Conservation (phyloP, 2,888 invertebrate genomes). For the Prosopocoilus inquinatus region DNA sequence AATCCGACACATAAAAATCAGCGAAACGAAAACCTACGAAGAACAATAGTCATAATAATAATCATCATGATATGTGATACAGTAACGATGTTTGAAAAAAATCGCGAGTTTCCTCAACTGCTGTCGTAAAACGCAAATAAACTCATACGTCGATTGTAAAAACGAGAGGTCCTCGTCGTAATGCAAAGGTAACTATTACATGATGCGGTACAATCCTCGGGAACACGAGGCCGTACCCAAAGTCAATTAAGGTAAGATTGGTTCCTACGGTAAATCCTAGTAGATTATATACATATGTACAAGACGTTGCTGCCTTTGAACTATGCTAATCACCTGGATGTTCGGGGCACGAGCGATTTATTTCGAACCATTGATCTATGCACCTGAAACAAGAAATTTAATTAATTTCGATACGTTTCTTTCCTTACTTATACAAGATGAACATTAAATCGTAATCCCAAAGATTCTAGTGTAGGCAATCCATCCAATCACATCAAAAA, state of each 20-base stretch:
- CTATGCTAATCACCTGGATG: conserved; percentile 88
- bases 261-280: conserved; percentile 35
- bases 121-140: too few relatives aligned
- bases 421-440: too few relatives aligned
- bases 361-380: conserved; percentile 99
- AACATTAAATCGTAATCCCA: too few relatives aligned
- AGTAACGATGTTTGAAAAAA: too few relatives aligned
- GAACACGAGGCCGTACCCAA: background rate
- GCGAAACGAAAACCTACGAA: background rate
- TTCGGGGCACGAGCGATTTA: conserved; percentile 98
- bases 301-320: conserved; percentile 21
- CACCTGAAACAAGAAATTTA: conserved; percentile 73
- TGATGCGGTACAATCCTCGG: background rate
- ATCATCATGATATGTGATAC: too few relatives aligned
- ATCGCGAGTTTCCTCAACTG: too few relatives aligned
- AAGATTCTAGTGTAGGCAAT: too few relatives aligned
- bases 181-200: conserved; percentile 2
- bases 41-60: background rate
- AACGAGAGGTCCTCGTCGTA: background rate
- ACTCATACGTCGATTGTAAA: too few relatives aligned
- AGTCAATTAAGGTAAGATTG: conserved; percentile 29
- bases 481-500: too few relatives aligned
- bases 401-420: too few relatives aligned
- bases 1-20: too few relatives aligned
- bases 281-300: conserved; percentile 42